These are phyloP conservation scores for Arvicanthis niloticus DNA, from an alignment of 2,113 vertebrate species.

Conservation along the genomic window DNA sequence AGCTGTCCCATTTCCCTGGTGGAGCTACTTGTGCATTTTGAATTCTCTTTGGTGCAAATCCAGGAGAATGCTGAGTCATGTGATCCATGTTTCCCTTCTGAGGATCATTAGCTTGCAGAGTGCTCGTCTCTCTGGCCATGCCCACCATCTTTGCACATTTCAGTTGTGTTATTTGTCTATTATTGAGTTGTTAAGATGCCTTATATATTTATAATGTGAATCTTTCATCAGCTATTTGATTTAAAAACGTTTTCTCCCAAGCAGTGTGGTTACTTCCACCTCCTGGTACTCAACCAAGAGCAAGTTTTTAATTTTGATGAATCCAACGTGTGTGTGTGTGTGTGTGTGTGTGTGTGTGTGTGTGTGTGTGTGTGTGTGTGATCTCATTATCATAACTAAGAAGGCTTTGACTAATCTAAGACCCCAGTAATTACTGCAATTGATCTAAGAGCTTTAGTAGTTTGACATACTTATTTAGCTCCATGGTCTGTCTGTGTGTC, in stretches of 20 bases:
- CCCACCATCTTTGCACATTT: background rate
- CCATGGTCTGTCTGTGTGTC: background rate
- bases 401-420: background rate
- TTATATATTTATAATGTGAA: background rate
- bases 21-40: background rate
- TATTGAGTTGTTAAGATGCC: background rate
- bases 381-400: background rate
- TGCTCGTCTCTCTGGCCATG: background rate
- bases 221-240: background rate
- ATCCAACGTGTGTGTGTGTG: background rate
- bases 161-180: background rate
- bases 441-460: background rate
- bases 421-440: background rate
- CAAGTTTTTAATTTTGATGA: slow-evolving; percentile 31
- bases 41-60: background rate
- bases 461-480: background rate
- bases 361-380: background rate
- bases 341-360: background rate
- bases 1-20: background rate
- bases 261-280: background rate
- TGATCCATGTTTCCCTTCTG: background rate
- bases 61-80: background rate
- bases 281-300: background rate
- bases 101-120: background rate
- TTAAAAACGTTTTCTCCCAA: background rate